Conservation (phyloP, 1,140 invertebrate genomes). For the Atta texana region DNA sequence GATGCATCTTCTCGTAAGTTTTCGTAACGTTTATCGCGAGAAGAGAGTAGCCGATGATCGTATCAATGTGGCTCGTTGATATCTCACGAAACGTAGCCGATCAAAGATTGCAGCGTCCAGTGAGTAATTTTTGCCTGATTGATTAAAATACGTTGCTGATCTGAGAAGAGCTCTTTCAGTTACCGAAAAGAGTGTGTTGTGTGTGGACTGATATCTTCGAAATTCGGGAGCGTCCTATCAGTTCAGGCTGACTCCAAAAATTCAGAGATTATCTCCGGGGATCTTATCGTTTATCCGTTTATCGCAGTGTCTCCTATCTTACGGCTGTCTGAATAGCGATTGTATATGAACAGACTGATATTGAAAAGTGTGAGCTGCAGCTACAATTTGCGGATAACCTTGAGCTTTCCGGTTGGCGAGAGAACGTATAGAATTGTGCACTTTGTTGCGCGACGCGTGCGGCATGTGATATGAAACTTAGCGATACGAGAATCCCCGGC, state of each 20-base stretch:
- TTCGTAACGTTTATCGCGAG: background rate
- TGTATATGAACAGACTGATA: background rate
- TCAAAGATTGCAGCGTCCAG: background rate
- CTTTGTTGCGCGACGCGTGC: slow-evolving; percentile 43
- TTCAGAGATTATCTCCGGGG: background rate
- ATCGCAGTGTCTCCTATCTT: background rate
- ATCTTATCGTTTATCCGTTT: slow-evolving; percentile 41
- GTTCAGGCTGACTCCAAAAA: background rate
- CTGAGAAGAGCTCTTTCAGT: background rate
- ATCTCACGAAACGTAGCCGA: background rate
- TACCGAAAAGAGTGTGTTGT: background rate
- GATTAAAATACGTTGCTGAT: background rate
- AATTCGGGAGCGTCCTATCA: background rate
- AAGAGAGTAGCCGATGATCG: background rate
- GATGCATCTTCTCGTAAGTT: background rate
- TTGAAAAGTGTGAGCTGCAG: slow-evolving; percentile 18
- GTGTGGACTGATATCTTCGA: background rate
- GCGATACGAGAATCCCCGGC: slow-evolving; percentile 28
- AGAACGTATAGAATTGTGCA: slow-evolving; percentile 21
- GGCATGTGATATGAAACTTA: slow-evolving; percentile 45
- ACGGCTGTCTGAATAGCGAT: background rate
- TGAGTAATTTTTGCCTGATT: background rate
- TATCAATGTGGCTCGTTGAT: background rate
- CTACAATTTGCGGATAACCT: slow-evolving; percentile 26
- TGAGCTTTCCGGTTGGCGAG: slow-evolving; percentile 23